These are phyloP conservation scores for Motacilla tschutschensis DNA, from an alignment of 2,113 vertebrate species.

Conservation along the genomic window DNA sequence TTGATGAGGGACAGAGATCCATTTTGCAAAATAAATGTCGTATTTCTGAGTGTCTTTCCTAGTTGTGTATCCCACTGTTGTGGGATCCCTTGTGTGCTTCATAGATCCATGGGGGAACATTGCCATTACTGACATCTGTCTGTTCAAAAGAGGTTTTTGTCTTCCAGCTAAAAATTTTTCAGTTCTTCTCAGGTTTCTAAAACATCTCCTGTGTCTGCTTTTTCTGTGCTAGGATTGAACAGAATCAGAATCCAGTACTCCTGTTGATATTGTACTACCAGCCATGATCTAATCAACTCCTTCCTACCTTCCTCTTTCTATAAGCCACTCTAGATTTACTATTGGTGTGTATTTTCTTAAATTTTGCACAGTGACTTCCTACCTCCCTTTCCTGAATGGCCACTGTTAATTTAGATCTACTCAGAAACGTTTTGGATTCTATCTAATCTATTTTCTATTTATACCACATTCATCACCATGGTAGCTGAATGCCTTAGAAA, in stretches of 20 bases:
- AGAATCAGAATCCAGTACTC: slow-evolving; percentile 19
- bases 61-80: not conserved
- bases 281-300: not conserved
- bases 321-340: slow-evolving; percentile 24
- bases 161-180: not conserved
- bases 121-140: not conserved
- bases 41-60: not conserved
- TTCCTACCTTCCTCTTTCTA: not conserved
- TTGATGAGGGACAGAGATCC: not conserved
- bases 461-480: slow-evolving; percentile 64
- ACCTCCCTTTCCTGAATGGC: slow-evolving; percentile 6
- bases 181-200: not conserved
- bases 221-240: not conserved
- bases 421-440: slow-evolving; percentile 33
- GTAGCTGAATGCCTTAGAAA: slow-evolving; percentile 54
- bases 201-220: not conserved
- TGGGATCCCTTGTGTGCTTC: not conserved
- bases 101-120: not conserved
- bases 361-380: slow-evolving; percentile 19
- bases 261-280: not conserved
- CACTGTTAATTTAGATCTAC: slow-evolving; percentile 41
- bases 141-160: not conserved
- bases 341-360: slow-evolving; percentile 23
- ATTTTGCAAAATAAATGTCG: not conserved
- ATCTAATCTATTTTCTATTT: slow-evolving; percentile 58